Percentiles rank a stretch among this genome's conserved stretches.
Conservation (phyloP, 1,140 invertebrate genomes). For the Antheraea mylitta region DNA sequence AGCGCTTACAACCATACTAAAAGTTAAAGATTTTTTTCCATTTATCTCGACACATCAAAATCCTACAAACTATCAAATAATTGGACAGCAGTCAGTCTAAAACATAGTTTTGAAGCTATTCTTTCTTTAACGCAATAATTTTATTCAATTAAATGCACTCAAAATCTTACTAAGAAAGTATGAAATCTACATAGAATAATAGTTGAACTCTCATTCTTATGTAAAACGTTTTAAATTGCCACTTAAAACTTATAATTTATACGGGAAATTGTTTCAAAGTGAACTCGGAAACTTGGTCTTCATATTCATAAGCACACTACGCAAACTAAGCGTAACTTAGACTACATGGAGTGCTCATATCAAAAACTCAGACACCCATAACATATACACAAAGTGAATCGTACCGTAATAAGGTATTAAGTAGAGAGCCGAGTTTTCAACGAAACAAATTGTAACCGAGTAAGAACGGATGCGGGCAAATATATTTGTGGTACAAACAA, state of each 20-base stretch:
- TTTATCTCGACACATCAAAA: no score
- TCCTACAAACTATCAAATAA: no score
- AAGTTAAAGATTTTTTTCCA: no score
- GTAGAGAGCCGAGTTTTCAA: background rate
- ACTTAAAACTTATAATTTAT: constrained; percentile 58
- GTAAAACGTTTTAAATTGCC: constrained; percentile 49
- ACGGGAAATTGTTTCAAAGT: constrained; percentile 40
- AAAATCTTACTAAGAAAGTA: no score
- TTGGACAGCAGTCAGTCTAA: no score
- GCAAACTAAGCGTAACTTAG: background rate
- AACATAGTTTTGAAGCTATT: no score
- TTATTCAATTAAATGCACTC: no score
- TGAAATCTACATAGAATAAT: background rate
- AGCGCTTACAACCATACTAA: no score
- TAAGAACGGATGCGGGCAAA: background rate
- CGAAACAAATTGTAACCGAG: background rate
- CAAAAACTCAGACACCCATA: background rate
- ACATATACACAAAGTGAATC: background rate
- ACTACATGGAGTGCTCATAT: background rate
- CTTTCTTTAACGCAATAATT: no score
- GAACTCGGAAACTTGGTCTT: constrained; percentile 12
- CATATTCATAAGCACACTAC: background rate
- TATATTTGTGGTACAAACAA: constrained; percentile 12
- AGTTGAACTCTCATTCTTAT: constrained; percentile 39
- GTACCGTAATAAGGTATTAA: background rate